Percentiles rank a stretch among this genome's conserved stretches.
Conservation (phyloP, 1,140 invertebrate genomes). For the Drosophila nebulosa region DNA sequence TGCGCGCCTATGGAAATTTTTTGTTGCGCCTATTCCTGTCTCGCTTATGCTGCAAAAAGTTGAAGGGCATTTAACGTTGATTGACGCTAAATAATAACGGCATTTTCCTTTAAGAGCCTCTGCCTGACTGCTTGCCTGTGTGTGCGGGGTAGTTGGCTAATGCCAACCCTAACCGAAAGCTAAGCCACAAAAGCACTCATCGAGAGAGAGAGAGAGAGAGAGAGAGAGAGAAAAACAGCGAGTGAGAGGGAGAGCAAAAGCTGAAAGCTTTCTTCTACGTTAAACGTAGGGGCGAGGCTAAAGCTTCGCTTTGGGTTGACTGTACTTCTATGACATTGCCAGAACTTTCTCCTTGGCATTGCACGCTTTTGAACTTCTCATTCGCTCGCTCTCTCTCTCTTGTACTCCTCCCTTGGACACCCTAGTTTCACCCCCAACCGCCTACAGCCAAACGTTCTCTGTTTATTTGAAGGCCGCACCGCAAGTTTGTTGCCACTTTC, state of each 20-base stretch:
- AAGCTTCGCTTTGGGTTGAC: constrained; percentile 63
- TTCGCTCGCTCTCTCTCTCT: constrained; percentile 10
- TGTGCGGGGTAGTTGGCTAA: neutral
- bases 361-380: constrained; percentile 67
- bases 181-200: neutral
- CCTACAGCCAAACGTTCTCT: neutral
- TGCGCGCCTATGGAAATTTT: constrained; percentile 47
- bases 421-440: neutral
- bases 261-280: neutral
- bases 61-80: constrained; percentile 50
- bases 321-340: constrained; percentile 67
- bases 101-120: constrained; percentile 21
- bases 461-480: constrained; percentile 29
- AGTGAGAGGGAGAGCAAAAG: neutral
- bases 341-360: constrained; percentile 73
- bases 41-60: constrained; percentile 17
- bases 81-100: constrained; percentile 49
- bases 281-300: neutral
- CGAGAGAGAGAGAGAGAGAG: neutral
- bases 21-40: constrained; percentile 17
- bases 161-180: constrained; percentile 26
- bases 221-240: neutral
- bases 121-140: no score
- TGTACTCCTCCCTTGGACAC: neutral
- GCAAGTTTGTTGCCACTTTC: constrained; percentile 46